Evolutionary conservation across 2,113 vertebrate genomes (phyloP).

Genomic region (Neoarius graeffei): DNA sequence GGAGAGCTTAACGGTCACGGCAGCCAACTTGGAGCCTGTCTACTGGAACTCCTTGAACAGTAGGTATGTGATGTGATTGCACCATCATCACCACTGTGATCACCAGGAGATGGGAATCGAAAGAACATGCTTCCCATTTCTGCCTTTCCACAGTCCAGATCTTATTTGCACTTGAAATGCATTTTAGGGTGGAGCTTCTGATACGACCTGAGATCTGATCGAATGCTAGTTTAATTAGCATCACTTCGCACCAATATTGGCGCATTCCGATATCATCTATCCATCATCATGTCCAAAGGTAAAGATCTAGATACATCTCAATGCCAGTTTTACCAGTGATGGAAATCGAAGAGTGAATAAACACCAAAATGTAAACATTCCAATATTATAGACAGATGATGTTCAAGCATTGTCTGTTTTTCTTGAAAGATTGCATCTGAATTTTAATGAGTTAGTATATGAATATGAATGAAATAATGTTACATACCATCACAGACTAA

Average conservation of each 20-base stretch:
- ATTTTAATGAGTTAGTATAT: background rate
- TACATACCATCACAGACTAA: background rate
- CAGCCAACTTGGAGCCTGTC: constrained; percentile 61
- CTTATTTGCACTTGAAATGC: background rate
- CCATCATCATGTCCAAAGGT: background rate
- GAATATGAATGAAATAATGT: background rate
- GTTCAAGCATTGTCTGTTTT: background rate
- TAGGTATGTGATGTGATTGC: constrained; percentile 47
- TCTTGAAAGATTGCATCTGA: background rate
- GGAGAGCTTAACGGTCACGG: constrained; percentile 49
- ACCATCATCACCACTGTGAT: background rate
- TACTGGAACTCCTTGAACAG: constrained; percentile 64
- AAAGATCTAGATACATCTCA: background rate
- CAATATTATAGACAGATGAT: background rate
- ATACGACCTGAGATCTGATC: background rate
- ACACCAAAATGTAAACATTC: background rate
- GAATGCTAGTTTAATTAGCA: background rate
- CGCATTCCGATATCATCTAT: background rate
- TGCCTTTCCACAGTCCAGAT: background rate
- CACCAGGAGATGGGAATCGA: background rate
- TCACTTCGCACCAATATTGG: background rate
- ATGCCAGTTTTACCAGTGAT: background rate
- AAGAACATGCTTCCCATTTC: background rate
- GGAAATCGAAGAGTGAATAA: background rate
- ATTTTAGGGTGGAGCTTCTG: background rate